Conservation (phyloP, 2,888 invertebrate species). For the Himalopsyche kuldschensis region DNA sequence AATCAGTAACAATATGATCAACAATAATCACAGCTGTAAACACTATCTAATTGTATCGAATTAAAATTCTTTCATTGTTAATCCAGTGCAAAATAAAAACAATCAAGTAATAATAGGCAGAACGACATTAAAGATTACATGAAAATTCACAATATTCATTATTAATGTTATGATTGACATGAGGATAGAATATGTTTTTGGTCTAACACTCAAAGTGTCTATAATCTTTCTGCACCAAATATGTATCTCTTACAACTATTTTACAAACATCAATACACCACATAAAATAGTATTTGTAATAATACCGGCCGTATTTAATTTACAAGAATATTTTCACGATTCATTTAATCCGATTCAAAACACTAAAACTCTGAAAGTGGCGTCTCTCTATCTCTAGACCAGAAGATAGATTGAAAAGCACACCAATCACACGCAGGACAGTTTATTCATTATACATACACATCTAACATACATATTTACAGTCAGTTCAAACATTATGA, state of each 20-base stretch:
- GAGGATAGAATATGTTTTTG: not conserved
- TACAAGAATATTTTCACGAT: not conserved
- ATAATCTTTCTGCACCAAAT: not conserved
- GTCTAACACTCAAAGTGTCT: not conserved
- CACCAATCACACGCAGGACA: too few species aligned
- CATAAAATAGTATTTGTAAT: not conserved
- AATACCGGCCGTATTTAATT: not conserved
- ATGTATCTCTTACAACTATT: not conserved
- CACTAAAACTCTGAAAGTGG: not conserved
- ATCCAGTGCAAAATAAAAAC: too few species aligned
- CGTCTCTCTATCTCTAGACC: not conserved
- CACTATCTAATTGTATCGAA: too few species aligned
- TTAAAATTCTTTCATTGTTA: too few species aligned
- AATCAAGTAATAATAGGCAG: too few species aligned
- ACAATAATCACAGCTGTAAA: too few species aligned
- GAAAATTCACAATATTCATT: too few species aligned
- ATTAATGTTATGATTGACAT: not conserved
- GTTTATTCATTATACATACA: constrained; percentile 8
- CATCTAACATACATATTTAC: constrained; percentile 13
- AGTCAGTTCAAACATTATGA: constrained; percentile 7
- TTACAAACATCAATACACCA: not conserved
- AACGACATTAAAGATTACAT: too few species aligned
- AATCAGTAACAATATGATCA: too few species aligned
- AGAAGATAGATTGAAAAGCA: not conserved
- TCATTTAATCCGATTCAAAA: not conserved